phyloP scores from a whole-genome alignment of 1,140 invertebrate genomes.

The Sminthurides bifidus region DNA sequence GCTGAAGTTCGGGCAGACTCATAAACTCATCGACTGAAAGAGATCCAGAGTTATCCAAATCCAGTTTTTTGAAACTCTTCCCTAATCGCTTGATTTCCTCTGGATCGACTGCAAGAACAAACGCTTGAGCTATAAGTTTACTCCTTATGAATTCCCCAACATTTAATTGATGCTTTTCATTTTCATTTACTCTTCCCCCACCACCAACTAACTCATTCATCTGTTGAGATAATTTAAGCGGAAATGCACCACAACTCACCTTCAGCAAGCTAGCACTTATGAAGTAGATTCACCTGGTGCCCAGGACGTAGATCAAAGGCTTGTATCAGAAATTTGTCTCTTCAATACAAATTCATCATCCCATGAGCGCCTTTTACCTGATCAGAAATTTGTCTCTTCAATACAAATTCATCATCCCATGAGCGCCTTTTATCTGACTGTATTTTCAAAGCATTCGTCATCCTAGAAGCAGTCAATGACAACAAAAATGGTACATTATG shows the following conservation, averaged over 20 bases:
- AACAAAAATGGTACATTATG: not conserved
- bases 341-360: too few species aligned
- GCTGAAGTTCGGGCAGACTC: conserved; percentile 91
- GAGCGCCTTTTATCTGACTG: conserved; percentile 59
- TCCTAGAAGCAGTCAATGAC: conserved; percentile 45
- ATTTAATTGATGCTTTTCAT: too few species aligned
- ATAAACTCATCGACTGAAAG: conserved; percentile 96
- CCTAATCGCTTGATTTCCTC: conserved; percentile 85
- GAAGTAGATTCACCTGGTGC: conserved; percentile 44
- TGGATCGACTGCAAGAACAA: not conserved
- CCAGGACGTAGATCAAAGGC: conserved; percentile 97
- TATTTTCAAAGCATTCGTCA: conserved; percentile 57
- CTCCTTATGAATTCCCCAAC: too few species aligned
- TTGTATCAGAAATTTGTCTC: conserved; percentile 90
- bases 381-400: conserved; percentile 92
- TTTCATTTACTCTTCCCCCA: too few species aligned
- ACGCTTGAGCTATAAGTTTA: not conserved
- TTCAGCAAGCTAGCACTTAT: too few species aligned
- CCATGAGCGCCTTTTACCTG: too few species aligned
- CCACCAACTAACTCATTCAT: too few species aligned
- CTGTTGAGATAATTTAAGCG: too few species aligned
- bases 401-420: conserved; percentile 96
- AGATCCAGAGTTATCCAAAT: conserved; percentile 92
- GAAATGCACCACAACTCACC: too few species aligned
- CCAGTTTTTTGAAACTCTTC: conserved; percentile 91